phyloP scores from a whole-genome alignment of 2,797 vertebrate species.

The Loris lydekkerianus region DNA sequence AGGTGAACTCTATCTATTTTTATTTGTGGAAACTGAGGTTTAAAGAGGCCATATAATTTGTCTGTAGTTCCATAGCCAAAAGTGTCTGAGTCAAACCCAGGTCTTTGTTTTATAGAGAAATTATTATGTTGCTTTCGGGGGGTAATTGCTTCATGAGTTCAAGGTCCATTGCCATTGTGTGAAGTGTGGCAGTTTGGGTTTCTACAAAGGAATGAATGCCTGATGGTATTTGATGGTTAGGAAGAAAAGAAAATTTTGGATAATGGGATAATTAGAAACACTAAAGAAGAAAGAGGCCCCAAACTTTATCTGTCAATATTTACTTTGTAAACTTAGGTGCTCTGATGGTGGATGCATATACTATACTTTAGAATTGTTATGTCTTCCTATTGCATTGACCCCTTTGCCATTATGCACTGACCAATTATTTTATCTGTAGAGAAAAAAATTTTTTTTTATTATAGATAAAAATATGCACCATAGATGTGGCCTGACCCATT shows the following conservation, averaged over 20 bases:
- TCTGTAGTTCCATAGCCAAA: neutral
- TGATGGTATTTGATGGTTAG: neutral
- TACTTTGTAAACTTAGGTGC: neutral
- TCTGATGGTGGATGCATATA: neutral
- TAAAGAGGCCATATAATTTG: neutral
- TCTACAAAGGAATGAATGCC: slow-evolving; percentile 23
- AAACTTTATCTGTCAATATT: neutral
- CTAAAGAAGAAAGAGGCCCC: neutral
- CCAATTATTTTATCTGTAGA: neutral
- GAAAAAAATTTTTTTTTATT: neutral
- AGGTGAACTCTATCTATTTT: neutral
- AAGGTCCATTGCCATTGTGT: neutral
- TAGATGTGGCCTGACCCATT: no score
- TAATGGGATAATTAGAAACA: slow-evolving; percentile 14
- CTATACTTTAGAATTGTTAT: neutral
- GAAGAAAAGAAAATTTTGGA: neutral
- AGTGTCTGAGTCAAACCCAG: neutral
- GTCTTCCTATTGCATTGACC: neutral
- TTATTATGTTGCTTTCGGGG: neutral
- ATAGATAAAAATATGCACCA: no score
- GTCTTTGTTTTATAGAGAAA: neutral
- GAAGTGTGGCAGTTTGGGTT: neutral
- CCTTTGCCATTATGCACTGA: neutral
- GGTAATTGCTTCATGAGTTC: neutral
- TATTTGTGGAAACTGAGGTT: neutral